Evolutionary conservation across 2,888 invertebrate genomes (phyloP).

Genomic region (Leucophenga maculata): DNA sequence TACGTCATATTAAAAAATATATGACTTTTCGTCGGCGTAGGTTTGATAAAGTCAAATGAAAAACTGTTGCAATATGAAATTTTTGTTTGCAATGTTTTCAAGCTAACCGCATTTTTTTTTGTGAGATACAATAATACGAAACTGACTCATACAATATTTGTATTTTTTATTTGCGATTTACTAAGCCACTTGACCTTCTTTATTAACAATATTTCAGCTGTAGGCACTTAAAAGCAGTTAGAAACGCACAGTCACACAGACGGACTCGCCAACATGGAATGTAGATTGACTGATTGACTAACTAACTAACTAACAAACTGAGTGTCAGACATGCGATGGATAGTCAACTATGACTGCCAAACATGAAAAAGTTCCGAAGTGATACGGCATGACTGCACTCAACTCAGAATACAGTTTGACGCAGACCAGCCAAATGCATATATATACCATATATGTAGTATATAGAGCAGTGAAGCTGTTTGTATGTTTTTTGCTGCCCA

Average conservation of each 20-base stretch:
- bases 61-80: too few relatives aligned
- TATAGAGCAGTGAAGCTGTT: not conserved
- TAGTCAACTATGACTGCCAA: not conserved
- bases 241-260: not conserved
- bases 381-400: not conserved
- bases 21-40: not conserved
- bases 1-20: slow-evolving; percentile 2
- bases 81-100: too few relatives aligned
- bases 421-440: not conserved
- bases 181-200: slow-evolving; percentile 16
- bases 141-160: not conserved
- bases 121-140: not conserved
- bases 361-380: not conserved
- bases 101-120: not conserved
- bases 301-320: too few relatives aligned
- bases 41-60: not conserved
- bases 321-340: not conserved
- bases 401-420: too few relatives aligned
- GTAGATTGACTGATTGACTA: not conserved
- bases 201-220: slow-evolving; percentile 4
- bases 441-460: not conserved
- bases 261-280: not conserved
- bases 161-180: slow-evolving; percentile 3
- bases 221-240: slow-evolving; percentile 4
- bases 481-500: not conserved